A percentile compares a stretch with the other conserved stretches of the same genome.
Evolutionary conservation across 1,140 invertebrate species (phyloP).

Genomic region (Nomia melanderi): DNA sequence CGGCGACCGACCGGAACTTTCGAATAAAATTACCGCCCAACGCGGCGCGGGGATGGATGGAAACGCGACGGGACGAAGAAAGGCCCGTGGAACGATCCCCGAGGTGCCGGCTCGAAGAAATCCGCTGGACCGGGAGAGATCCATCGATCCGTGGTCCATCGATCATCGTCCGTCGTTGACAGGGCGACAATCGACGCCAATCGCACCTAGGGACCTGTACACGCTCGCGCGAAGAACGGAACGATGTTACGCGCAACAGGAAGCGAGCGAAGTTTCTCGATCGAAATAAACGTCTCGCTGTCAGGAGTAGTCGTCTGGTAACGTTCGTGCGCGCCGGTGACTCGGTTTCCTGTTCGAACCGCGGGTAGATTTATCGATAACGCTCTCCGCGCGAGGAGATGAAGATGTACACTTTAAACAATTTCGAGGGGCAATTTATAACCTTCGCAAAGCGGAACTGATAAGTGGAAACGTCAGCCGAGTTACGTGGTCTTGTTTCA

Average conservation of each 20-base stretch:
- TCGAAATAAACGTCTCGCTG: not conserved
- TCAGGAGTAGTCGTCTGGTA: not conserved
- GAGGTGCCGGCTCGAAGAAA: not conserved
- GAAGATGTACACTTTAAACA: too few species aligned
- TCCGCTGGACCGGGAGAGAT: conserved; percentile 8
- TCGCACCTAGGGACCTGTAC: conserved; percentile 5
- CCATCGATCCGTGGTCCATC: conserved; percentile 22
- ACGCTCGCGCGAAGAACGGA: not conserved
- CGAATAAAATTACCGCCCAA: conserved; percentile 7
- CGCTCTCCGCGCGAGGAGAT: too few species aligned
- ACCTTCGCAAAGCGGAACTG: too few species aligned
- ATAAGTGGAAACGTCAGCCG: too few species aligned
- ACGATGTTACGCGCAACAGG: conserved; percentile 14
- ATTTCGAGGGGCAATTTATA: too few species aligned
- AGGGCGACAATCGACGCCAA: conserved; percentile 35
- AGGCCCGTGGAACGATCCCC: not conserved
- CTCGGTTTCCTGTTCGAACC: not conserved
- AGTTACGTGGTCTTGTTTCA: too few species aligned
- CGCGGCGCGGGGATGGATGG: conserved; percentile 30
- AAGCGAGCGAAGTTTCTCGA: conserved; percentile 20
- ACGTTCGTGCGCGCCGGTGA: not conserved
- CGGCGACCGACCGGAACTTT: not conserved
- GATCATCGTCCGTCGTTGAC: conserved; percentile 32
- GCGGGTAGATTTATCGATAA: not conserved
- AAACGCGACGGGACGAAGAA: not conserved